Percentiles rank a stretch among this genome's conserved stretches.
phyloP scores from a whole-genome alignment of 2,888 invertebrate genomes.

The Crematogaster levior region DNA sequence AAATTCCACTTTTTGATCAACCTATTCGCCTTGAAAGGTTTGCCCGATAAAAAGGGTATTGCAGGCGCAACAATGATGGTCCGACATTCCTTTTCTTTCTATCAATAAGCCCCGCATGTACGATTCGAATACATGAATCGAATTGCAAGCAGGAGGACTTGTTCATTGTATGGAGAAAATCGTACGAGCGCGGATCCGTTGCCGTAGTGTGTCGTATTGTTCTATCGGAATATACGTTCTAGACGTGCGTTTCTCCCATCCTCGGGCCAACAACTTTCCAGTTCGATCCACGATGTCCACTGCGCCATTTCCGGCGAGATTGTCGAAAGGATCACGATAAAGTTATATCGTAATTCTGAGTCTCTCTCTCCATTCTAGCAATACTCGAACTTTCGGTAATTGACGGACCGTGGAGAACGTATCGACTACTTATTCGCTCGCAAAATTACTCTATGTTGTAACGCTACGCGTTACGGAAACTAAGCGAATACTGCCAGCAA shows the following conservation, averaged over 20 bases:
- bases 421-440: constrained; percentile 47
- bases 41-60: constrained; percentile 41
- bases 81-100: constrained; percentile 58
- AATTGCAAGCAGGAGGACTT: constrained; percentile 69
- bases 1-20: constrained; percentile 36
- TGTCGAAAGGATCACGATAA: constrained; percentile 70
- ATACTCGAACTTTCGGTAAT: constrained; percentile 68
- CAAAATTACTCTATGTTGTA: constrained; percentile 57
- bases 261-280: constrained; percentile 34
- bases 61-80: constrained; percentile 53
- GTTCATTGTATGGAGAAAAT: constrained; percentile 68
- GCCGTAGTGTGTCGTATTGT: constrained; percentile 68
- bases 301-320: constrained; percentile 70
- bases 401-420: constrained; percentile 65
- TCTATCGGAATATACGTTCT: constrained; percentile 69
- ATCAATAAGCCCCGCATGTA: constrained; percentile 29
- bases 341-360: constrained; percentile 72
- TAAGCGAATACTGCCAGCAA: not conserved
- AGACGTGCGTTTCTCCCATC: constrained; percentile 47
- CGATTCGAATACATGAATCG: constrained; percentile 66
- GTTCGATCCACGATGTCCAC: constrained; percentile 58
- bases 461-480: constrained; percentile 37
- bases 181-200: constrained; percentile 45
- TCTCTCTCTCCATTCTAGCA: constrained; percentile 45
- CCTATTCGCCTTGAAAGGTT: not conserved